These are phyloP conservation scores for Stomorhina lunata DNA, from an alignment of 2,888 invertebrate genomes.

Conservation along the genomic window DNA sequence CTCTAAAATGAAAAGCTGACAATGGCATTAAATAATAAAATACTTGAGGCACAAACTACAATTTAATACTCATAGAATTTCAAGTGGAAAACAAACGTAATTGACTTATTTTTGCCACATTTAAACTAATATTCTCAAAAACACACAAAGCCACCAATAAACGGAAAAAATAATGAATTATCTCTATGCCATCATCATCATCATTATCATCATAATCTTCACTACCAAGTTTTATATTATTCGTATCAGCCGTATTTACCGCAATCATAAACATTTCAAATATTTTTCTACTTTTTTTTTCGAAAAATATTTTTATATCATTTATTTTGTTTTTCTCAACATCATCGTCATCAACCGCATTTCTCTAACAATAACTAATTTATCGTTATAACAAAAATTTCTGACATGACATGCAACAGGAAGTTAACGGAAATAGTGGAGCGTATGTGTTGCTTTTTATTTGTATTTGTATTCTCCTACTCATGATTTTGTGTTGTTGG, in stretches of 20 bases:
- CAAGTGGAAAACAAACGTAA: slow-evolving; percentile 55
- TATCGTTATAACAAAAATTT: slow-evolving; percentile 61
- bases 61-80: slow-evolving; percentile 29
- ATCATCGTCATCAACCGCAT: slow-evolving; percentile 34
- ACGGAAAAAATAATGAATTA: neutral
- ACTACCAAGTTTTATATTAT: neutral
- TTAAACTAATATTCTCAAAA: neutral
- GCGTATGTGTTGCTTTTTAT: slow-evolving; percentile 54
- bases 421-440: slow-evolving; percentile 65
- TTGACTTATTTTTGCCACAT: slow-evolving; percentile 48
- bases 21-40: slow-evolving; percentile 53
- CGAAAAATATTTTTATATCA: slow-evolving; percentile 28
- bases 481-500: slow-evolving; percentile 1
- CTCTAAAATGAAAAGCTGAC: slow-evolving; percentile 34
- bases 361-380: slow-evolving; percentile 65
- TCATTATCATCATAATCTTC: neutral
- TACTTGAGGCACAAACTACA: slow-evolving; percentile 43
- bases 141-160: neutral
- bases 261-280: slow-evolving; percentile 54
- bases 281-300: slow-evolving; percentile 17
- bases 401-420: slow-evolving; percentile 65
- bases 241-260: slow-evolving; percentile 43
- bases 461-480: no score
- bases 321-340: slow-evolving; percentile 50
- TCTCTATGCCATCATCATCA: slow-evolving; percentile 14